Evolutionary conservation across 1,140 invertebrate genomes (phyloP).

Genomic region (Drosophila ironensis): DNA sequence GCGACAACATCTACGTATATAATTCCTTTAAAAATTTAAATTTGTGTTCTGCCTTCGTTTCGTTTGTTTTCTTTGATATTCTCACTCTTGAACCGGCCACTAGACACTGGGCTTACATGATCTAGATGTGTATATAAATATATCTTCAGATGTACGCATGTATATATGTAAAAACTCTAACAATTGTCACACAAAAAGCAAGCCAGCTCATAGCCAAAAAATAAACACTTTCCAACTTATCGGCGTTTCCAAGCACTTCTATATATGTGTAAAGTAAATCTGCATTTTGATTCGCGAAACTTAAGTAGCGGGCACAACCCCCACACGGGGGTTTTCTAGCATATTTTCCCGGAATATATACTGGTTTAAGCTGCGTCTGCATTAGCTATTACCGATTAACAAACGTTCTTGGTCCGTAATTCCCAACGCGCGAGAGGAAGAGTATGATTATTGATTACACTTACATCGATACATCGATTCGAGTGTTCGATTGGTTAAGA

Average conservation of each 20-base stretch:
- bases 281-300: slow-evolving; percentile 54
- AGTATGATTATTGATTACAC: slow-evolving; percentile 42
- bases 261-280: slow-evolving; percentile 54
- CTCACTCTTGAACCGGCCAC: slow-evolving; percentile 73
- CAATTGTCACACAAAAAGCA: slow-evolving; percentile 70
- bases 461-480: slow-evolving; percentile 34
- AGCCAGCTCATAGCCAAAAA: slow-evolving; percentile 52
- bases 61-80: slow-evolving; percentile 37
- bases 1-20: slow-evolving; percentile 36
- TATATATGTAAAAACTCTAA: slow-evolving; percentile 64
- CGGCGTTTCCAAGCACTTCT: slow-evolving; percentile 63
- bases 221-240: slow-evolving; percentile 47
- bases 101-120: slow-evolving; percentile 71
- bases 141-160: slow-evolving; percentile 29
- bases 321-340: slow-evolving; percentile 16
- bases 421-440: slow-evolving; percentile 63
- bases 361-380: background rate
- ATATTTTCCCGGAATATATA: slow-evolving; percentile 32
- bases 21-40: slow-evolving; percentile 50
- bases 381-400: slow-evolving; percentile 49
- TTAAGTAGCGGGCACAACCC: slow-evolving; percentile 50
- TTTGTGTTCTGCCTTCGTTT: slow-evolving; percentile 33
- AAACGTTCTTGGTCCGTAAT: slow-evolving; percentile 66
- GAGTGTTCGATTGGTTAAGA: slow-evolving; percentile 7
- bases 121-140: slow-evolving; percentile 46